Evolutionary conservation across 2,888 invertebrate genomes (phyloP).

Genomic region (Volucella bombylans): DNA sequence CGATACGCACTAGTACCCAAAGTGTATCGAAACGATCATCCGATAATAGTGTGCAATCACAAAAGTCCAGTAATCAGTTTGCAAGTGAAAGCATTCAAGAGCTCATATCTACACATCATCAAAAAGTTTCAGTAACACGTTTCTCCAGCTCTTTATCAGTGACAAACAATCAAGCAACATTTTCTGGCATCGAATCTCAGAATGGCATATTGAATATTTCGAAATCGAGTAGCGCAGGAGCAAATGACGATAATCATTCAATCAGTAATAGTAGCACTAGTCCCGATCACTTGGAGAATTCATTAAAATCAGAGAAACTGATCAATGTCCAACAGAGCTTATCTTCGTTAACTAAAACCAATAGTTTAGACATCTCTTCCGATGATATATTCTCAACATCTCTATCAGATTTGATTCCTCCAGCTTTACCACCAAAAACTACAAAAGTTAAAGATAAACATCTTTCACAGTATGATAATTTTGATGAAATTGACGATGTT

Average conservation of each 20-base stretch:
- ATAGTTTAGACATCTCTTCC: constrained; percentile 76
- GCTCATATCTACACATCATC: constrained; percentile 57
- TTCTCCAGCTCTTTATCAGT: constrained; percentile 65
- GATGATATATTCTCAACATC: constrained; percentile 72
- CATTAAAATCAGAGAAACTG: constrained; percentile 75
- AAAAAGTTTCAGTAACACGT: constrained; percentile 61
- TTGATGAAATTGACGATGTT: constrained; percentile 84
- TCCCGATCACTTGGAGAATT: constrained; percentile 74
- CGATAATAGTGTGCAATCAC: constrained; percentile 84
- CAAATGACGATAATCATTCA: constrained; percentile 74
- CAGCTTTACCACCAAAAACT: constrained; percentile 86
- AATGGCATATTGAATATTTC: constrained; percentile 61
- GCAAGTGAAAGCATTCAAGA: constrained; percentile 69
- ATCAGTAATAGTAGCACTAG: constrained; percentile 75
- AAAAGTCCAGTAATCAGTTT: constrained; percentile 65
- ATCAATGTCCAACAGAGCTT: constrained; percentile 75
- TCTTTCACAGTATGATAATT: constrained; percentile 89
- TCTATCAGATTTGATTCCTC: constrained; percentile 81
- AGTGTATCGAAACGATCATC: constrained; percentile 85
- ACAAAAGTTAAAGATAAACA: constrained; percentile 84
- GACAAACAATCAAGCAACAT: constrained; percentile 56
- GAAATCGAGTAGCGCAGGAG: constrained; percentile 47
- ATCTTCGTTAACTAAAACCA: constrained; percentile 75
- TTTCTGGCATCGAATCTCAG: constrained; percentile 53
- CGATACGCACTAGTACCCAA: constrained; percentile 86